These are phyloP conservation scores for Drosophila gunungcola DNA, from an alignment of 1,140 invertebrate genomes.

Conservation along the genomic window DNA sequence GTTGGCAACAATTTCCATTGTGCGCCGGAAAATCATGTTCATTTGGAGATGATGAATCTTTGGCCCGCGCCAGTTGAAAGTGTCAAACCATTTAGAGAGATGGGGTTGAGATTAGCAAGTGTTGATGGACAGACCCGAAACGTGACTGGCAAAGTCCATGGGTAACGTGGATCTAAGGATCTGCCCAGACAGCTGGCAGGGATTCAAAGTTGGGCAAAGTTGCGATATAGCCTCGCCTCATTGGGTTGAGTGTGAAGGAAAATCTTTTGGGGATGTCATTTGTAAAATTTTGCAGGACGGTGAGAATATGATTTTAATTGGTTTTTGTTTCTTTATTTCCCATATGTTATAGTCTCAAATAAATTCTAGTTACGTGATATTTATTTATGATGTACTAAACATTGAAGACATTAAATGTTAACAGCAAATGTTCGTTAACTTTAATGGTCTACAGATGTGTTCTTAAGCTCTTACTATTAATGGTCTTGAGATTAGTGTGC, in stretches of 20 bases:
- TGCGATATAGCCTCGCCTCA: slow-evolving; percentile 10
- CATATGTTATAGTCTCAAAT: no score
- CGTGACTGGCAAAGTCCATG: slow-evolving; percentile 45
- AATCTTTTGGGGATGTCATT: slow-evolving; percentile 6
- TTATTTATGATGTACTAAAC: no score
- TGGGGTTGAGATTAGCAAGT: slow-evolving; percentile 53
- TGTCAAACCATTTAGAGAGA: slow-evolving; percentile 53
- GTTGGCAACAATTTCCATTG: slow-evolving; percentile 65
- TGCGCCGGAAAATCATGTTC: slow-evolving; percentile 36
- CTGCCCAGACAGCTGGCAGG: slow-evolving; percentile 30
- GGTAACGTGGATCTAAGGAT: slow-evolving; percentile 22
- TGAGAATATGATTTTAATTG: slow-evolving; percentile 10
- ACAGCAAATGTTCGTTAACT: no score
- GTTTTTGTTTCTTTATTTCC: background rate
- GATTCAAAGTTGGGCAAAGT: slow-evolving; percentile 33
- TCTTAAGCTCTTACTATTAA: no score
- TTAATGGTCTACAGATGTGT: no score
- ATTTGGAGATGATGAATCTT: slow-evolving; percentile 41
- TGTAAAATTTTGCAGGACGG: background rate
- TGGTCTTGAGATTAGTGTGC: no score
- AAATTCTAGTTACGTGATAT: no score
- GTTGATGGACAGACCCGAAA: slow-evolving; percentile 46
- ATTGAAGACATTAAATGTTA: no score
- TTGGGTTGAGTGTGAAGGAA: slow-evolving; percentile 14
- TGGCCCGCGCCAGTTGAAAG: slow-evolving; percentile 34